Base-by-base conservation (phyloP, 2,888 invertebrate genomes). In the Oscheius sp. region DNA sequence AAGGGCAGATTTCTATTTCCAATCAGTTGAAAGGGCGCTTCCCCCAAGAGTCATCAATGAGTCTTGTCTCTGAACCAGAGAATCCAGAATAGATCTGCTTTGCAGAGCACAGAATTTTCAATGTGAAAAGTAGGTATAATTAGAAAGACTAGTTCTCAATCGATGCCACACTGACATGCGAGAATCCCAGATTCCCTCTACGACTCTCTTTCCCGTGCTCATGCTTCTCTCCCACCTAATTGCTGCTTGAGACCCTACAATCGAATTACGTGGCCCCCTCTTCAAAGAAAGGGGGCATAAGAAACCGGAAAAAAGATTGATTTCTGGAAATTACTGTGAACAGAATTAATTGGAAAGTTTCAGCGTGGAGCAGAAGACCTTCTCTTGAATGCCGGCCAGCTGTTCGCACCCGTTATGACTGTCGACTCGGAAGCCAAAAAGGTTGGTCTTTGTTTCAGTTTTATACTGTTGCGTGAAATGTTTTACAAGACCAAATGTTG, bases 381-480 rank as follows among this genome's bases (percentile, higher is more conserved):
- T 53, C 76, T 85, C 79, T 68, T 84, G 77, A 78, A 78, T 68
- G 83, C 78, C 76, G 79, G 79, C 74, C 78, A 73, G 58, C 76
- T 73, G 51, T 51, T 78, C 68, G 75, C 76, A 32, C 74, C 77
- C 66, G 76, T 80, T 47, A 85, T 86, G 85, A 85, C 86, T 33
- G 83, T 85, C 33, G 86, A 85, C 62, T 82, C 82, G 51, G 87
- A 86, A 59, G 83, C 86, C 35, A 86, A 87, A 73, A 87, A 87
- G 81, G 87, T 85, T 11, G 70, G 60, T 66, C 29, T 50, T 4
- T 4, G 1, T 35, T 58, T 37, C 42, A 11, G 1, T 47, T 13
- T 21, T 32, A 37, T 73, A 47, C 60, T 21, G 29, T 21, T 35
- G 32, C n/a, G 55, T 47, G 53, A 7, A 51, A 10, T n/a, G 29